Base-by-base conservation (phyloP, 2,113 vertebrate genomes). In the Malurus elegans region DNA sequence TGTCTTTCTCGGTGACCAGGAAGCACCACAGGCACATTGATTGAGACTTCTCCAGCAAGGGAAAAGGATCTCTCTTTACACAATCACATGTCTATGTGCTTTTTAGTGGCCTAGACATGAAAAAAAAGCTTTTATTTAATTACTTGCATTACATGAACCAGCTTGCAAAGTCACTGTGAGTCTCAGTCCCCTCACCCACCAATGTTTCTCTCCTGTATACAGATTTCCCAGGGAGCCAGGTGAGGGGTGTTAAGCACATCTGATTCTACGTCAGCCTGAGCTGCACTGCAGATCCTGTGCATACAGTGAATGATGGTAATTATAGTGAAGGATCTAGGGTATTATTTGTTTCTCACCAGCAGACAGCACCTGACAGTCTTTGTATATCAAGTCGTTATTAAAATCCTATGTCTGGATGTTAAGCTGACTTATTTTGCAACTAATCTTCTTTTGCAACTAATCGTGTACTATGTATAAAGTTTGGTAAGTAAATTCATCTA, bases 391-490 rank as follows among this genome's bases (percentile, higher is more conserved):
- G 85, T 92, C 96, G 92, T 97, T 97, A 96, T 96, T 97, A 97
- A 97, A 97, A 97, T 95, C 90, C 84, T 96, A 38, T 96, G 76
- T 88, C 73, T 96, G 88, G 81, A 94, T 97, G 64, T 84, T 96
- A 97, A 97, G 71, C 80, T 96, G 95, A 98, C 79, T 96, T 97
- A 97, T 94, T 97, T 95, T 96, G 93, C 51, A 97, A 87, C 89
- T 95, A 98, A 98, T 97, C 97, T 90, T 95, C 94, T 97, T 96
- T 96, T 94, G 96, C 66, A 95, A 96, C 66, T 97, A 96, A 98
- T 96, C 92, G 88, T 90, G 91, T 96, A 95, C 75, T 96, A 90
- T 95, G 82, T 96, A 88, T 93, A 97, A 97, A 96, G 86, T 97
- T 96, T 94, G 67, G 75, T 97, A 96, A 97, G 96, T 96, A 97